Percentiles rank a stretch among this genome's conserved stretches.
Evolutionary conservation across 1,140 invertebrate genomes (phyloP).

Genomic region (Listronotus oregonensis): DNA sequence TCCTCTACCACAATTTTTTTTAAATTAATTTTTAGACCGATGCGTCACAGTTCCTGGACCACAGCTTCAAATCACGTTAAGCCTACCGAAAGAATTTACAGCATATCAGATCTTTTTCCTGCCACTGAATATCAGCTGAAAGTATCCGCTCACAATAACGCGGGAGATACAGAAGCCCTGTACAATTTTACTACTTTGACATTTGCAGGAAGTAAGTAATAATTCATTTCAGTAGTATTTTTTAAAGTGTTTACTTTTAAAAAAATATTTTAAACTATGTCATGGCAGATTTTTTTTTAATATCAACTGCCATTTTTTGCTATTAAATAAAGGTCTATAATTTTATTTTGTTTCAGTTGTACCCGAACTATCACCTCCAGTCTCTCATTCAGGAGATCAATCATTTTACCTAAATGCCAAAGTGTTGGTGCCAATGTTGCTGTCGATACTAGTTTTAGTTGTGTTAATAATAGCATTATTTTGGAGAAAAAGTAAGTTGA

Average conservation of each 20-base stretch:
- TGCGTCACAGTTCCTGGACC: slow-evolving; percentile 63
- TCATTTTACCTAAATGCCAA: slow-evolving; percentile 73
- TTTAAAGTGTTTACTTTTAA: no score
- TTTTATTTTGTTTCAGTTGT: slow-evolving; percentile 52
- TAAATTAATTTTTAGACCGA: slow-evolving; percentile 31
- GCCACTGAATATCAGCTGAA: slow-evolving; percentile 88
- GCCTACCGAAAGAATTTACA: slow-evolving; percentile 78
- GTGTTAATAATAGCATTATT: slow-evolving; percentile 67
- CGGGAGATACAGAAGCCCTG: slow-evolving; percentile 83
- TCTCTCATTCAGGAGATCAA: slow-evolving; percentile 64
- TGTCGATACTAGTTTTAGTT: slow-evolving; percentile 69
- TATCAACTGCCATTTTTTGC: no score
- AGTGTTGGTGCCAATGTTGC: slow-evolving; percentile 69
- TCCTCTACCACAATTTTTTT: no score
- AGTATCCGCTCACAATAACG: slow-evolving; percentile 90
- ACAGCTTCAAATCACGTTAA: slow-evolving; percentile 78
- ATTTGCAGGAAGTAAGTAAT: slow-evolving; percentile 68
- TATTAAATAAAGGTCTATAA: no score
- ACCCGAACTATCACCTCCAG: slow-evolving; percentile 64
- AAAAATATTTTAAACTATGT: no score
- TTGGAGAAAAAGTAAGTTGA: slow-evolving; percentile 66
- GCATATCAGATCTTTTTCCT: slow-evolving; percentile 77
- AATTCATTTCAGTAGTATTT: no score
- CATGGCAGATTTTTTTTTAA: no score
- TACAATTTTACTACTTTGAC: slow-evolving; percentile 86